Conservation (phyloP, 2,888 invertebrate genomes). For the Acrocyrtus sp. region DNA sequence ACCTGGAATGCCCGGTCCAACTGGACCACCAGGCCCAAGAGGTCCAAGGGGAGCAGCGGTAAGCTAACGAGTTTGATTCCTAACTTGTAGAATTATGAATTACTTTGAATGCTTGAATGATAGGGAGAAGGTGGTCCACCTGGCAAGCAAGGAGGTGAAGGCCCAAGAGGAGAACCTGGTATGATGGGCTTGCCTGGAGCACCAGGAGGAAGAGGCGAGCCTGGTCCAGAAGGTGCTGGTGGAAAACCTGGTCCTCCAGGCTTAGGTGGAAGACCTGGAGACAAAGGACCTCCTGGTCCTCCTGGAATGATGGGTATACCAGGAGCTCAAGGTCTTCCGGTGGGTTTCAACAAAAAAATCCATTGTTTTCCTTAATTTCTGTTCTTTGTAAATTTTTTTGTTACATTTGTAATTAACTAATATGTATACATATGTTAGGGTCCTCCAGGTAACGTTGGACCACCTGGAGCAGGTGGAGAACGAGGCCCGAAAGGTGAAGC, state of each 20-base stretch:
- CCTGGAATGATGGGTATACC: slow-evolving; percentile 74
- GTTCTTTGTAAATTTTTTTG: not conserved
- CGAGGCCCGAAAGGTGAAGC: slow-evolving; percentile 77
- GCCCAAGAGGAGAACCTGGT: slow-evolving; percentile 77
- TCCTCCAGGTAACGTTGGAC: slow-evolving; percentile 74
- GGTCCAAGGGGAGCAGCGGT: slow-evolving; percentile 75
- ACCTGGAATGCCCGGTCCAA: slow-evolving; percentile 73
- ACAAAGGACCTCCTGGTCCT: slow-evolving; percentile 76
- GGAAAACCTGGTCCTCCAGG: slow-evolving; percentile 73
- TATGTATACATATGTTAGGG: slow-evolving; percentile 74
- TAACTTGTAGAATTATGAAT: no score
- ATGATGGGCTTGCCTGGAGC: slow-evolving; percentile 75
- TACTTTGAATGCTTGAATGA: no score
- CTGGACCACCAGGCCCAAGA: slow-evolving; percentile 74
- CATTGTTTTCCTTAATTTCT: not conserved
- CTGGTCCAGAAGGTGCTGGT: slow-evolving; percentile 70
- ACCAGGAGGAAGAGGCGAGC: slow-evolving; percentile 67
- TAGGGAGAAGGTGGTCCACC: slow-evolving; percentile 78
- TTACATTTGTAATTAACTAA: not conserved
- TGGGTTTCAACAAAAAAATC: slow-evolving; percentile 66
- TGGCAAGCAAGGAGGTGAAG: slow-evolving; percentile 79
- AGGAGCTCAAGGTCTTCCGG: slow-evolving; percentile 78
- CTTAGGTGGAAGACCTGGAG: slow-evolving; percentile 78
- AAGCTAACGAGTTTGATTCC: no score
- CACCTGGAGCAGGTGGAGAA: slow-evolving; percentile 77